Conservation (phyloP, 2,797 vertebrate genomes). For the Acipenser transmontanus region DNA sequence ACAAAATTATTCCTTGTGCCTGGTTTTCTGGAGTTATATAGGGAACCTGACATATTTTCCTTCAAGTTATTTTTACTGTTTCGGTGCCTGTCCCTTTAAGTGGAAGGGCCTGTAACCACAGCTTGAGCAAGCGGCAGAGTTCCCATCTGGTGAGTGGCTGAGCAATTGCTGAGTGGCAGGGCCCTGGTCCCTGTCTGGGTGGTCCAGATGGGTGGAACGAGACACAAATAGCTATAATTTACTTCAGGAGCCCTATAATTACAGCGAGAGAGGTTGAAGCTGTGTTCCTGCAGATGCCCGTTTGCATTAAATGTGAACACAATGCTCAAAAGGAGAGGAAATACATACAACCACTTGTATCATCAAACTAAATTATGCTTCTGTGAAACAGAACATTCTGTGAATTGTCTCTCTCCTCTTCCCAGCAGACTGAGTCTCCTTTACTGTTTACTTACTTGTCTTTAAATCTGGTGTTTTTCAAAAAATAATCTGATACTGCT, state of each 20-base stretch:
- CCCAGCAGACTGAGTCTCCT: too few relatives aligned
- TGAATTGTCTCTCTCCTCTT: too few relatives aligned
- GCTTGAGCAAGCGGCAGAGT: slow-evolving; percentile 36
- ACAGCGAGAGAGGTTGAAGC: slow-evolving; percentile 74
- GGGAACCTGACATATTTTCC: background rate
- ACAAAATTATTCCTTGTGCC: background rate
- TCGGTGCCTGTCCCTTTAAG: slow-evolving; percentile 68
- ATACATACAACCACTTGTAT: too few relatives aligned
- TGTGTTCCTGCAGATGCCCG: slow-evolving; percentile 66
- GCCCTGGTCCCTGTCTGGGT: slow-evolving; percentile 64
- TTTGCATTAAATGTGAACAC: slow-evolving; percentile 46
- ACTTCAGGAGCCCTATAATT: slow-evolving; percentile 80
- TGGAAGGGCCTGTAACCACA: slow-evolving; percentile 21
- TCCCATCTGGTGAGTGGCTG: slow-evolving; percentile 45
- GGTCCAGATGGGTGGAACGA: slow-evolving; percentile 83
- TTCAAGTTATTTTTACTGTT: slow-evolving; percentile 32
- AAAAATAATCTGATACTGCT: too few relatives aligned
- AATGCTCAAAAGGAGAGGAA: slow-evolving; percentile 31
- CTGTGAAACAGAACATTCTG: too few relatives aligned
- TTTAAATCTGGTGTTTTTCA: too few relatives aligned
- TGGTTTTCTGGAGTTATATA: background rate
- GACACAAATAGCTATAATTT: slow-evolving; percentile 86
- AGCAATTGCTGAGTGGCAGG: slow-evolving; percentile 38
- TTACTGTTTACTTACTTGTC: too few relatives aligned
- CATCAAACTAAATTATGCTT: too few relatives aligned